Base-by-base conservation (phyloP, 2,888 invertebrate genomes). In the Clepsis dumicolana region DNA sequence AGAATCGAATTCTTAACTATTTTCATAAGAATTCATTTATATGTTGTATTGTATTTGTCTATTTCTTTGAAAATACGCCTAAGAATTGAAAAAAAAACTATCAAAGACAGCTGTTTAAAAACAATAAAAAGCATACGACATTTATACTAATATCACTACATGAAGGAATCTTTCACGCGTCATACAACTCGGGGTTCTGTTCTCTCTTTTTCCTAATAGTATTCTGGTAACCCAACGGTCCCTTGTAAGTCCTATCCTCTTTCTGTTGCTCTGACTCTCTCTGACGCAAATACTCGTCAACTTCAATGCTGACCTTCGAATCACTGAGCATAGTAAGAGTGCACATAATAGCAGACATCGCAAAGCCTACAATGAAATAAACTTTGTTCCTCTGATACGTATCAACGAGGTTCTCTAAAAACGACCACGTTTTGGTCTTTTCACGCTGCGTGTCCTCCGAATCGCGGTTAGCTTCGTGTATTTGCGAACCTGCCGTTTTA, bases 391-490 rank as follows among this genome's bases (percentile, higher is more conserved):
- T 80, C 10, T 72, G 63, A 72, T 77, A 93, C 0, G 86, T 44
- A 0, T 93, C 87, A 0, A 71, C 62, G 16, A 93, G 64, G 73
- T 77, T 89, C 25, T 90, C 91, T 65, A 92, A 8, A 53, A 91
- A 82, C 0, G 84, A 86, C 87, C 86, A 87, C 1, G 75, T 16
- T 79, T 80, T 86, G 8, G 80, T 74, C 60, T 73, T 82, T 14
- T 82, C 76, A 27, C 72, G 72, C 1, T 71, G 65, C 4, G 63
- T 72, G 67, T 84, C 83, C 57, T 84, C 86, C 16, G 76, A 69
- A 78, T 92, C 93, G 72, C 89, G 87, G 73, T 93, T 92, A 57
- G 80, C 74, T 29, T 74, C 78, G 74, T 94, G 93, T 65, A 91
- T 83, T 7, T 16, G 41, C 21, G 27, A 38, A 48, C 24, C 54